Conservation (phyloP, 2,113 vertebrate genomes). For the Xyliphius kryptos region DNA sequence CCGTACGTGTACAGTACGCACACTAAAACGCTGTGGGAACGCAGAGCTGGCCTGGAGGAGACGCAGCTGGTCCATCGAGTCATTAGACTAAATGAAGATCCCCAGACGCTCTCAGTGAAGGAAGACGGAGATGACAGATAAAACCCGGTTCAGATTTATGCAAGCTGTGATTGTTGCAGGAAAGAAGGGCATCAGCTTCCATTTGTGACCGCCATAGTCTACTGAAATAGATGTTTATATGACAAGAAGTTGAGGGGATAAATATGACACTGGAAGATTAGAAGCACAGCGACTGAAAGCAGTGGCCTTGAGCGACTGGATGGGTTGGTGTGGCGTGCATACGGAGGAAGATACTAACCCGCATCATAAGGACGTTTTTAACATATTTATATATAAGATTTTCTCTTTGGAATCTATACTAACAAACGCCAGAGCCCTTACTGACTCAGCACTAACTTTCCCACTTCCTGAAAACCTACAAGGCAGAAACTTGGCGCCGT, state of each 20-base stretch:
- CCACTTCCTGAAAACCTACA: too few species aligned
- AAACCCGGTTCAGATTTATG: background rate
- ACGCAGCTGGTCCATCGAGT: background rate
- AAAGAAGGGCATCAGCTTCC: background rate
- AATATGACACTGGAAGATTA: background rate
- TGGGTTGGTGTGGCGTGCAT: too few species aligned
- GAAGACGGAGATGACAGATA: slow-evolving; percentile 3
- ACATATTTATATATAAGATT: too few species aligned
- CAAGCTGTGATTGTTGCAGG: background rate
- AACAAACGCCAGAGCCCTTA: too few species aligned
- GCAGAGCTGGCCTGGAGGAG: background rate
- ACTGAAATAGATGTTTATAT: background rate
- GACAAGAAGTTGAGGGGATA: background rate
- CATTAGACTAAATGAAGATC: background rate
- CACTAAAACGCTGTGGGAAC: too few species aligned
- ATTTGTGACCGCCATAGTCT: background rate
- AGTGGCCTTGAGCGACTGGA: too few species aligned
- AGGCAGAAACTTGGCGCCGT: too few species aligned
- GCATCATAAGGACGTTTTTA: too few species aligned
- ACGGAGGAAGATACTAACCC: too few species aligned
- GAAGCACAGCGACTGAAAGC: background rate
- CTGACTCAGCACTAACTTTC: too few species aligned
- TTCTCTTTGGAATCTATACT: too few species aligned
- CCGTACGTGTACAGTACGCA: background rate
- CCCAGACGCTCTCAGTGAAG: slow-evolving; percentile 15